Conservation (phyloP, 1,140 invertebrate species). For the Idris sp. region DNA sequence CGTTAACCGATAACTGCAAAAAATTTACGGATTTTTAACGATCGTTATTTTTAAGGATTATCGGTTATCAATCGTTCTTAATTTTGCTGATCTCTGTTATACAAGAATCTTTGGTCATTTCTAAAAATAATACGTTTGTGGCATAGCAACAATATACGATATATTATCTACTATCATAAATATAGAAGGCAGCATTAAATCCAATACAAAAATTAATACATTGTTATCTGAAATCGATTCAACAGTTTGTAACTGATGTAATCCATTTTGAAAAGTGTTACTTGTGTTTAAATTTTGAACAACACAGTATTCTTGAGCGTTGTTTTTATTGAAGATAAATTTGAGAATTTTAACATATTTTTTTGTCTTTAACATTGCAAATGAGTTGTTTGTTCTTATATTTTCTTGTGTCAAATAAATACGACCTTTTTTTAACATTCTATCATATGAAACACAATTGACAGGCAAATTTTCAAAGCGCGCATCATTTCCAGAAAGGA, state of each 20-base stretch:
- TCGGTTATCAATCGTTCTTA: too few species aligned
- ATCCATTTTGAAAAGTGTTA: not conserved
- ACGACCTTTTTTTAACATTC: not conserved
- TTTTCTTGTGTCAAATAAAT: not conserved
- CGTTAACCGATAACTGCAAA: too few species aligned
- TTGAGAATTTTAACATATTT: not conserved
- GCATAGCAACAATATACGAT: not conserved
- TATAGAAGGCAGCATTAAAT: not conserved
- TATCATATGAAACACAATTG: not conserved
- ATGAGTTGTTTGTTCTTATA: not conserved
- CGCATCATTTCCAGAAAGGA: not conserved
- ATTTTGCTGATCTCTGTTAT: too few species aligned
- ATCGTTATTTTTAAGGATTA: too few species aligned
- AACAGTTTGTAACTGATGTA: not conserved
- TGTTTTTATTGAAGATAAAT: not conserved
- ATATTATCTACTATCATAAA: not conserved
- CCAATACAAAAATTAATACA: not conserved
- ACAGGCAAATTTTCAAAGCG: not conserved
- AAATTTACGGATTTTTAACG: too few species aligned
- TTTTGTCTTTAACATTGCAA: not conserved
- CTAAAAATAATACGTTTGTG: not conserved
- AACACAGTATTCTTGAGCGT: not conserved
- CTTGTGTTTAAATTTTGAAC: not conserved
- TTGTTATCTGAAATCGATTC: not conserved
- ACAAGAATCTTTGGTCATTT: too few species aligned